Conservation (phyloP, 2,113 vertebrate species). For the Hyperoodon ampullatus region DNA sequence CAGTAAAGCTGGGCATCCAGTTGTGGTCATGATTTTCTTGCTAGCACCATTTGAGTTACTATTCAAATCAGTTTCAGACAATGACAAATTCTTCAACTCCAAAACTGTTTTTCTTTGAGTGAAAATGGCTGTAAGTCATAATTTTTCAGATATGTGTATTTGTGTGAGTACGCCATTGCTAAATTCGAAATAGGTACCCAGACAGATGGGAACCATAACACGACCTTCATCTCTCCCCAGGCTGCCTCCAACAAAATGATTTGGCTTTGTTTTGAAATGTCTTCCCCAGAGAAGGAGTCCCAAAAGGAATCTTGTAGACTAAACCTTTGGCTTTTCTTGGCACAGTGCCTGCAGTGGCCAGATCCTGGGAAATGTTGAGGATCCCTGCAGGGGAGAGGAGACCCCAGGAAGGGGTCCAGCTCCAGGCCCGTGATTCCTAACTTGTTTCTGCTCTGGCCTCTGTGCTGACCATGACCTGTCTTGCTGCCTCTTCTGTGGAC, state of each 20-base stretch:
- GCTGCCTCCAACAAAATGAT: constrained; percentile 31
- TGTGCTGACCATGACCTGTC: neutral
- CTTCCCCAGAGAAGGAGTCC: constrained; percentile 56
- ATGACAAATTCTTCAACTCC: constrained; percentile 45
- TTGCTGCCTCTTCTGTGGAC: neutral
- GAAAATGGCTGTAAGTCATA: neutral
- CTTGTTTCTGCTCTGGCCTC: constrained; percentile 33
- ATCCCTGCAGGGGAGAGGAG: neutral
- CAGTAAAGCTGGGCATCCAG: neutral
- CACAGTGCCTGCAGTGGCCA: neutral
- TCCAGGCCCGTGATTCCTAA: constrained; percentile 34
- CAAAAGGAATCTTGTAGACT: constrained; percentile 48
- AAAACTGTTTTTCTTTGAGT: constrained; percentile 52
- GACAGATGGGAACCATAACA: constrained; percentile 50
- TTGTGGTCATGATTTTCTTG: neutral
- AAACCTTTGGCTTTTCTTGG: constrained; percentile 51
- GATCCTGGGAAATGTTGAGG: constrained; percentile 36
- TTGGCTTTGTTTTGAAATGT: constrained; percentile 61
- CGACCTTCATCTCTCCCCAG: neutral
- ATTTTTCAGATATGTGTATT: constrained; percentile 1
- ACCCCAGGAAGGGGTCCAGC: neutral
- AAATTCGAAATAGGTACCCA: neutral
- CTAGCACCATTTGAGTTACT: neutral
- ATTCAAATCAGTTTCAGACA: constrained; percentile 38
- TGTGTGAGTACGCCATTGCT: neutral